Evolutionary conservation across 2,113 vertebrate genomes (phyloP), one percentile per base, ranked within the genome.

Genomic region (Heterotilapia buettikoferi): DNA sequence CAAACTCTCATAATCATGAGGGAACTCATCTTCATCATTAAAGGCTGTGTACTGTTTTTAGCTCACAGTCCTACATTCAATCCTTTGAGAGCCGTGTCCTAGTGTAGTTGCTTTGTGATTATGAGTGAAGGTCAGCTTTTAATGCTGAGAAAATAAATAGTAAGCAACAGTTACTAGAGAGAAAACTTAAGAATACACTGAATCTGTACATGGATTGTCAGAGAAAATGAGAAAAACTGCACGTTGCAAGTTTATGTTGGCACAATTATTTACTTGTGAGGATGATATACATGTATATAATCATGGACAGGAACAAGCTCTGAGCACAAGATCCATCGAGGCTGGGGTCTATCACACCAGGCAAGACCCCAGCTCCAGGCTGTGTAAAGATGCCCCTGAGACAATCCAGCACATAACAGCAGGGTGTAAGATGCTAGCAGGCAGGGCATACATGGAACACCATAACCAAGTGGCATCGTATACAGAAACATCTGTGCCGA

Each of bases 361-460:
- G 6, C n/a, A 54, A 21, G 52, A 21, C n/a, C 52, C n/a, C 52
- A 24, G n/a, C 1, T 24, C 1, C 53, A 54, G 53, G n/a, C 11
- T 54, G 1, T 21, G n/a, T 57, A 57, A 57, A 57, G 6, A 26
- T 57, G 12, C 54, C 4, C 21, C 6, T 0, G 21, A 26, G 54
- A 57, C 6, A 57, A 57, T 14, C 54, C 6, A 26, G 54, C 3
- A 57, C 21, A 14, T 26, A 57, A 57, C 54, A 26, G 54, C 54
- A 57, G 1, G 24, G 6, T 57, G 54, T 0, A 57, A 26, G 54
- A 57, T 57, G 54, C 54, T 57, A 57, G 54, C 2, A 14, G 21
- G 54, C 54, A 26, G 0, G 12, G 21, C 12, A 3, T 56, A 26
- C 54, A 26, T 26, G 11, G 12, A 56, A 57, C 0, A 0, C 21